Evolutionary conservation across 2,113 vertebrate species (phyloP), one percentile per base, ranked within the genome.

Genomic region (Thunnus thynnus): DNA sequence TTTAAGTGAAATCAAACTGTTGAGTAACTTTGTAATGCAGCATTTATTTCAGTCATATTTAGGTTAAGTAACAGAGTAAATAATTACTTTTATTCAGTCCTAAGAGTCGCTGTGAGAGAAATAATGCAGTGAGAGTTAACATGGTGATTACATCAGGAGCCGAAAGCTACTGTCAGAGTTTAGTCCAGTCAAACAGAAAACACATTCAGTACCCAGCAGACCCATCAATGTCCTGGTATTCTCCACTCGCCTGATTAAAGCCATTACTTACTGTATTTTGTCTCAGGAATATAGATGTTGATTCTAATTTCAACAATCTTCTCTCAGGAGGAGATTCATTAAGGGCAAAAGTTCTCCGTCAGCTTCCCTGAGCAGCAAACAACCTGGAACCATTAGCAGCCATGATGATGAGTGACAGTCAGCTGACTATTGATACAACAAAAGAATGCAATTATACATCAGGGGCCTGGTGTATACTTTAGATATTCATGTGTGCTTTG

Each of bases 401-500:
- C 22, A n/a, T 58, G 67, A 80, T 78, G 72, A 82, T 47, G 60
- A 82, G 69, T 73, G 67, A 70, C 80, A 73, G 74, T 47, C 80
- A 72, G 63, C 57, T 70, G 76, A 75, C 81, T 67, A 17, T 16
- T 61, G 62, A 71, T 73, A 50, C 41, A 65, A 60, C 57, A 22
- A 46, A 51, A 72, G 70, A 84, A 54, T 3, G 25, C 64, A 76
- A 72, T 82, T 62, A 76, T 30, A 54, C 47, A 72, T 67, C 7
- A 5, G 72, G 13, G 14, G 56, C 9, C n/a, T 13, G 56, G 46
- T 74, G 58, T 79, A 76, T 79, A 58, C 80, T 80, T 72, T 56
- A 77, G 69, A 88, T 63, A 78, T 54, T 63, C 61, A 75, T 71
- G 76, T 83, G 79, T 69, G 74, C 65, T 76, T 68, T 68, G 54